These are phyloP conservation scores for Prunella fulvescens DNA, from an alignment of 2,113 vertebrate genomes.

Conservation along the genomic window DNA sequence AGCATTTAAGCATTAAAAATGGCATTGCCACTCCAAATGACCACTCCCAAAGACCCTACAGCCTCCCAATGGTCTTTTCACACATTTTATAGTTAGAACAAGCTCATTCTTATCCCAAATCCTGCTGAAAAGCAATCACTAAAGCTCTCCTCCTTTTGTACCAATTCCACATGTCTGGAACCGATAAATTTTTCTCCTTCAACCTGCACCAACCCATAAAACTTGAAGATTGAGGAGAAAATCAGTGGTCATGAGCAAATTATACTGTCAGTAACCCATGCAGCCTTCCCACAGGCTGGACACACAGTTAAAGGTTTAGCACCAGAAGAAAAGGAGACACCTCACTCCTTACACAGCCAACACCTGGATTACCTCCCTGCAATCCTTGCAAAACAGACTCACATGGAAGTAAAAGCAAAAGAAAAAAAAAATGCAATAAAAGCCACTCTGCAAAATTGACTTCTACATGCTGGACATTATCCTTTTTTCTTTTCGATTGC, in stretches of 20 bases:
- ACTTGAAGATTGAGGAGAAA: background rate
- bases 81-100: background rate
- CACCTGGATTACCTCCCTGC: background rate
- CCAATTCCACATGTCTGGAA: background rate
- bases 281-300: background rate
- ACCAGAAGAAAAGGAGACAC: background rate
- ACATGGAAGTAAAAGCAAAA: background rate
- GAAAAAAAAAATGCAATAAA: background rate
- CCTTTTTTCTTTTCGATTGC: background rate
- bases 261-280: background rate
- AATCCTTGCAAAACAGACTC: background rate
- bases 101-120: background rate
- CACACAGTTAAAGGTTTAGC: background rate
- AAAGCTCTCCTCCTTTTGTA: background rate
- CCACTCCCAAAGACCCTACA: too few species aligned
- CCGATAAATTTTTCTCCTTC: background rate
- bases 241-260: background rate
- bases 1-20: background rate
- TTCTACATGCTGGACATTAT: background rate
- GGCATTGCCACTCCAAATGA: background rate
- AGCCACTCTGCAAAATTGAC: background rate
- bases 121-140: background rate
- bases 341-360: background rate
- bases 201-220: background rate
- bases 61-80: background rate